A percentile compares a stretch with the other conserved stretches of the same genome.
Conservation (phyloP, 2,113 vertebrate genomes). For the Athene noctua region DNA sequence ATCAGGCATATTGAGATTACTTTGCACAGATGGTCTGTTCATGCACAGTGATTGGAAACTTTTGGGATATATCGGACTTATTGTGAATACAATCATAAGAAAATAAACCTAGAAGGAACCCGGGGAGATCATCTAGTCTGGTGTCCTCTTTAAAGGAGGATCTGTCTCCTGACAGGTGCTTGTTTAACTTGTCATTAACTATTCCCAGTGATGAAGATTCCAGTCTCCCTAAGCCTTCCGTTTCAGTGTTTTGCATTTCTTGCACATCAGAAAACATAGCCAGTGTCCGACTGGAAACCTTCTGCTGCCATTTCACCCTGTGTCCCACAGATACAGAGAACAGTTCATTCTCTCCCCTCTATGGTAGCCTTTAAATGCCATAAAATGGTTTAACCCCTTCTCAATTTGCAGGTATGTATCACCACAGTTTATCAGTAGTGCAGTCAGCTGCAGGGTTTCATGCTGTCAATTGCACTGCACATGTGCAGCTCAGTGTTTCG, state of each 20-base stretch:
- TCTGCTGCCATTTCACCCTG: not conserved
- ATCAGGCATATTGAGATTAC: constrained; percentile 35
- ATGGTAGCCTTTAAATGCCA: not conserved
- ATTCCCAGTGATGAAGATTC: not conserved
- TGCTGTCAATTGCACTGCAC: not conserved
- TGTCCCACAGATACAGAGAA: not conserved
- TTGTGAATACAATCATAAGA: not conserved
- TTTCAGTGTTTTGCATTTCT: not conserved
- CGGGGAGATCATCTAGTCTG: not conserved
- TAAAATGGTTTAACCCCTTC: not conserved
- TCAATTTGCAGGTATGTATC: not conserved
- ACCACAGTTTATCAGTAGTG: not conserved
- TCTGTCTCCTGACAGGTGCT: not conserved
- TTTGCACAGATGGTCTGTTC: constrained; percentile 36
- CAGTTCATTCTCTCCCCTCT: not conserved
- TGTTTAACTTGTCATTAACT: not conserved
- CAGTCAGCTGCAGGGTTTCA: not conserved
- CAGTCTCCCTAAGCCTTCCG: not conserved
- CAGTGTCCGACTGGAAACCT: not conserved
- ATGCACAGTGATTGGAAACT: constrained; percentile 29
- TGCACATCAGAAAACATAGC: not conserved
- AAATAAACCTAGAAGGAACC: constrained; percentile 9
- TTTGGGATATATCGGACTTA: constrained; percentile 14
- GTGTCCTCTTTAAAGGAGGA: not conserved
- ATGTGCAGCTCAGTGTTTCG: not conserved